Evolutionary conservation across 2,113 vertebrate genomes (phyloP).

Genomic region (Tragelaphus strepsiceros): DNA sequence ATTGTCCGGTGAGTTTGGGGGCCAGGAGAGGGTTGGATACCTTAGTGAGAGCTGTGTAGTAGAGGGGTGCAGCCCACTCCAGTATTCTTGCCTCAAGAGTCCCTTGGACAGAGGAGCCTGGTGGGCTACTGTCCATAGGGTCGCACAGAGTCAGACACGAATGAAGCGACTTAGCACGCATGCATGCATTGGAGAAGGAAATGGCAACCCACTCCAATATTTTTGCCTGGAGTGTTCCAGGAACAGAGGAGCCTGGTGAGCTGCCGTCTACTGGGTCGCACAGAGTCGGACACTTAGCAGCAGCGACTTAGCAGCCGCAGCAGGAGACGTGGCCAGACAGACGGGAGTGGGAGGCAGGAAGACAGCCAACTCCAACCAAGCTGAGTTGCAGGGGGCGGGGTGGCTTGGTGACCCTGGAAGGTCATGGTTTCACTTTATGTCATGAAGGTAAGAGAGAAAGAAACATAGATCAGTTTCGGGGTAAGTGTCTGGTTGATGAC

Average conservation of each 20-base stretch:
- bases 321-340: background rate
- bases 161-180: too few relatives aligned
- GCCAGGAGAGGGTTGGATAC: background rate
- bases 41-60: background rate
- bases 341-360: background rate
- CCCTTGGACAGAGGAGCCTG: too few relatives aligned
- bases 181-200: too few relatives aligned
- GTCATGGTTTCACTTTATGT: background rate
- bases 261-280: background rate
- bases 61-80: background rate
- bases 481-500: background rate
- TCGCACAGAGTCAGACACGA: too few relatives aligned
- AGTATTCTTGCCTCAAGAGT: background rate
- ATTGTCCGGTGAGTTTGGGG: rapidly evolving
- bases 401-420: background rate
- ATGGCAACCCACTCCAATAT: too few relatives aligned
- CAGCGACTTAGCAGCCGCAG: background rate
- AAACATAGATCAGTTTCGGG: rapidly evolving
- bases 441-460: rapidly evolving
- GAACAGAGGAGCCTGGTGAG: background rate
- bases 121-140: too few relatives aligned
- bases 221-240: too few relatives aligned
- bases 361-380: background rate
- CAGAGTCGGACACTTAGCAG: background rate
- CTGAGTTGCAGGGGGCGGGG: rapidly evolving